Conservation (phyloP, 2,113 vertebrate genomes). For the Pseudorasbora parva region DNA sequence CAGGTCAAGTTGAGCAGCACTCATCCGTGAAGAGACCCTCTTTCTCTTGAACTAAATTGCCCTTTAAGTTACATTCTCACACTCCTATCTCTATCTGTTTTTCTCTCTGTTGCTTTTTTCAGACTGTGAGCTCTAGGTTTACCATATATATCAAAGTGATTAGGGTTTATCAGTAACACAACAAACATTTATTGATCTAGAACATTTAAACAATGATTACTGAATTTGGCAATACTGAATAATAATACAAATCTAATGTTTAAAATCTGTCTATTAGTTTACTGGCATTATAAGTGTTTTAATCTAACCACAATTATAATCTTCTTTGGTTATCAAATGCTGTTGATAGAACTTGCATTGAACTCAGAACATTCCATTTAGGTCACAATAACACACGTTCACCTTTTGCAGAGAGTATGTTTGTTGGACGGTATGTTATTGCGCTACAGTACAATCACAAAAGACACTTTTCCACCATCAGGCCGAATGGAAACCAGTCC, state of each 20-base stretch:
- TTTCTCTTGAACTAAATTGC: constrained; percentile 15
- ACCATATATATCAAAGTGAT: neutral
- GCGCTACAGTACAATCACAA: neutral
- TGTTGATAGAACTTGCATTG: neutral
- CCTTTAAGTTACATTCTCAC: constrained; percentile 8
- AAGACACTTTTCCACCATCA: neutral
- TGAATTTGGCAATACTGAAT: neutral
- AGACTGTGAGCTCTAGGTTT: neutral
- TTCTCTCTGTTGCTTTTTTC: constrained; percentile 1
- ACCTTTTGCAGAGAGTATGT: neutral
- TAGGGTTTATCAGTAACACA: neutral
- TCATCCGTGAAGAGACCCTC: constrained; percentile 71
- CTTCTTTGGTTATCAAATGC: neutral
- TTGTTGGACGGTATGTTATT: constrained; percentile 8
- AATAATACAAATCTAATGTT: neutral
- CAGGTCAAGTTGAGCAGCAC: constrained; percentile 73
- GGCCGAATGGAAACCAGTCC: neutral
- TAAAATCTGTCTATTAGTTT: neutral
- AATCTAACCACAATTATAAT: neutral
- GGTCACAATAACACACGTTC: neutral
- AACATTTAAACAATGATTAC: neutral
- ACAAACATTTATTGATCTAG: neutral
- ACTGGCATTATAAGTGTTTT: neutral
- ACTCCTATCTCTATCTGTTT: constrained; percentile 17
- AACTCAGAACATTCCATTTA: neutral